phyloP scores from a whole-genome alignment of 2,113 vertebrate genomes.

The Aplodontia rufa region DNA sequence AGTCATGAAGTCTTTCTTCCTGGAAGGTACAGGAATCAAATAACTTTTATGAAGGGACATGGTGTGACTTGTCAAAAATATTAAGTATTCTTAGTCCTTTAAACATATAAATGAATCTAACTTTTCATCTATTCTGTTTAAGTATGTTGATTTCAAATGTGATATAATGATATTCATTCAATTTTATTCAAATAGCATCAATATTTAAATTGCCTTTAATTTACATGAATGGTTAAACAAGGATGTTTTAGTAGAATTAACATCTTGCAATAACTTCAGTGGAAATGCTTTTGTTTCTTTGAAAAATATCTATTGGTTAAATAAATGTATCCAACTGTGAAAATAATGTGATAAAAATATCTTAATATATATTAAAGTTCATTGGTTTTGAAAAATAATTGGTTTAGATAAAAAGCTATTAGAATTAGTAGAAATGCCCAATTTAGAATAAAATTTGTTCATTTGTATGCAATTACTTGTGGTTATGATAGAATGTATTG shows the following conservation, averaged over 20 bases:
- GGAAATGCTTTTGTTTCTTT: conserved; percentile 59
- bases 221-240: conserved; percentile 52
- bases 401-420: conserved; percentile 58
- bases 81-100: background rate
- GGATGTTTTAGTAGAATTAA: conserved; percentile 48
- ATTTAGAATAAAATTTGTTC: conserved; percentile 55
- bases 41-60: background rate
- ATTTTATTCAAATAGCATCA: conserved; percentile 28
- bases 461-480: conserved; percentile 65
- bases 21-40: background rate
- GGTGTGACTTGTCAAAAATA: background rate
- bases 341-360: conserved; percentile 71
- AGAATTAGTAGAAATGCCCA: conserved; percentile 69
- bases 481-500: conserved; percentile 8
- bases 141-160: background rate
- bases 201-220: conserved; percentile 53
- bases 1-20: background rate
- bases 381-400: conserved; percentile 78
- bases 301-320: conserved; percentile 58
- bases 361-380: conserved; percentile 53
- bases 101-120: background rate
- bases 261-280: conserved; percentile 51
- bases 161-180: background rate
- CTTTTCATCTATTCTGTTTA: conserved; percentile 38
- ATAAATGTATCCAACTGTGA: conserved; percentile 61